Evolutionary conservation across 2,797 vertebrate genomes (phyloP).

Genomic region (Perodicticus potto): DNA sequence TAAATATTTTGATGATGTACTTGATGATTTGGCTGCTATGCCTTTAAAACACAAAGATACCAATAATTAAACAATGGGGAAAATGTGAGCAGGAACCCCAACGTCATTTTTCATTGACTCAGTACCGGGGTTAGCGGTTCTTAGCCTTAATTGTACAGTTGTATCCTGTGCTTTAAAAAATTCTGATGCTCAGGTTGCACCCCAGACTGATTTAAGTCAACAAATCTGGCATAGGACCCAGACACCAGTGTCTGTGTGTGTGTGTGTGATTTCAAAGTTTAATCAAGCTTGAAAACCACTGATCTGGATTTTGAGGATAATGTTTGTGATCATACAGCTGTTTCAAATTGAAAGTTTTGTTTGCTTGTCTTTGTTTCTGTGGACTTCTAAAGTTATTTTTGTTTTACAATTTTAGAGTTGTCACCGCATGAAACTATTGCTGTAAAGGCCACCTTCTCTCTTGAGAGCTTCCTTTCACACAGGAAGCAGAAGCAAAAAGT

Average conservation of each 20-base stretch:
- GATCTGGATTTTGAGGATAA: neutral
- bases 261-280: neutral
- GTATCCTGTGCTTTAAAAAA: constrained; percentile 26
- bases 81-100: neutral
- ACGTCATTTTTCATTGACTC: neutral
- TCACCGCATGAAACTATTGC: neutral
- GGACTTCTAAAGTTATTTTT: constrained; percentile 40
- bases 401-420: constrained; percentile 20
- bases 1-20: constrained; percentile 40
- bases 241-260: neutral
- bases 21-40: neutral
- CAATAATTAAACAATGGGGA: neutral
- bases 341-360: constrained; percentile 13
- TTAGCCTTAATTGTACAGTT: neutral
- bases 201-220: neutral
- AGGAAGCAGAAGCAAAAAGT: neutral
- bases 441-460: neutral
- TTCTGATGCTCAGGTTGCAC: neutral
- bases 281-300: neutral
- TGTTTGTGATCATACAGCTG: neutral
- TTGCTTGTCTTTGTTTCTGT: neutral
- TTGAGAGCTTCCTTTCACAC: neutral
- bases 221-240: neutral
- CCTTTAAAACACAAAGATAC: constrained; percentile 44
- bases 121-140: neutral